Percentiles rank a stretch among this genome's conserved stretches.
Conservation (phyloP, 2,797 vertebrate genomes). For the Cygnus olor region DNA sequence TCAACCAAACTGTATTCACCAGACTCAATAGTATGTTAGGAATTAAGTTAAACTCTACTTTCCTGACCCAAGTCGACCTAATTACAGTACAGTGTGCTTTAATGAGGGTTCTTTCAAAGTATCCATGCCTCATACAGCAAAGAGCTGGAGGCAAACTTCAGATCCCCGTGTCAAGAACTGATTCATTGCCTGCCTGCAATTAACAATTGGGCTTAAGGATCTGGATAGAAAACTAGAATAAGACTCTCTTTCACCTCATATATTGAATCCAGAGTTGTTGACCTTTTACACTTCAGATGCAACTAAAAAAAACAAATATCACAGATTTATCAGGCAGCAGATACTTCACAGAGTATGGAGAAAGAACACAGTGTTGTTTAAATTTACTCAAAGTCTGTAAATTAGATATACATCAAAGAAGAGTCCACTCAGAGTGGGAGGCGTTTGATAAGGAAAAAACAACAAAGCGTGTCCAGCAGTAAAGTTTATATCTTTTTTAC, state of each 20-base stretch:
- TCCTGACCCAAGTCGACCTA: neutral
- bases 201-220: neutral
- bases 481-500: neutral
- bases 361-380: neutral
- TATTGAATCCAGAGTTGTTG: neutral
- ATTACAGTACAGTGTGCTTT: conserved; percentile 28
- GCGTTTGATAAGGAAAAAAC: neutral
- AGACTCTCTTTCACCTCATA: neutral
- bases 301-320: neutral
- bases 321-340: neutral
- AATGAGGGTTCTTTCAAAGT: conserved; percentile 33
- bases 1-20: neutral
- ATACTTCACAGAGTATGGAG: neutral
- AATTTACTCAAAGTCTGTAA: neutral
- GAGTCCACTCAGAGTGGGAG: neutral
- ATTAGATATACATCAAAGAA: neutral
- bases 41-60: conserved; percentile 26
- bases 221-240: neutral
- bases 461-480: neutral
- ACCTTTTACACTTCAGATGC: neutral
- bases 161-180: conserved; percentile 4
- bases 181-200: conserved; percentile 31
- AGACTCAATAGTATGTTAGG: neutral
- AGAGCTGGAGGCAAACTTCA: conserved; percentile 25
- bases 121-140: conserved; percentile 15